phyloP scores from a whole-genome alignment of 2,888 invertebrate genomes.

The Petrolisthes cinctipes region DNA sequence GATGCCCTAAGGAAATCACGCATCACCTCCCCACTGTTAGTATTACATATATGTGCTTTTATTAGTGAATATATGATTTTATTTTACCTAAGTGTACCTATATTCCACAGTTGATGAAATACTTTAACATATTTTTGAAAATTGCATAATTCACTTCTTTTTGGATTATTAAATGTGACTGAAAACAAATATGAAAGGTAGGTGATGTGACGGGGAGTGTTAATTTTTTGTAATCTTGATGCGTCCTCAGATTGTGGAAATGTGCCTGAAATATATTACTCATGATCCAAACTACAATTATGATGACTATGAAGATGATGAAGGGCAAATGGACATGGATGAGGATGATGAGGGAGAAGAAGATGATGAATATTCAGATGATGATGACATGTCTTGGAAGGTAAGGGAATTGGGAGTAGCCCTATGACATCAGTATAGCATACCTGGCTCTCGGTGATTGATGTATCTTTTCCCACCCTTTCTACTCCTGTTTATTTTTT shows the following conservation, averaged over 20 bases:
- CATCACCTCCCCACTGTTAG: constrained; percentile 86
- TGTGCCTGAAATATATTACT: constrained; percentile 91
- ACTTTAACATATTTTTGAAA: too few relatives aligned
- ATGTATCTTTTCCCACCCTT: neutral
- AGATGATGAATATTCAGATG: constrained; percentile 97
- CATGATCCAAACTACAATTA: constrained; percentile 99
- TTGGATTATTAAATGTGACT: constrained; percentile 75
- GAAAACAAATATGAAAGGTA: too few relatives aligned
- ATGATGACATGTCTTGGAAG: constrained; percentile 99
- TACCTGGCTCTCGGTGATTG: neutral
- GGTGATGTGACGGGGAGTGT: too few relatives aligned
- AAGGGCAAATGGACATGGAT: constrained; percentile 71
- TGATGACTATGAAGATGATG: constrained; percentile 82
- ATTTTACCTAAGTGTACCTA: neutral
- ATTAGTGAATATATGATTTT: neutral
- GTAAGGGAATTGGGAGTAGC: constrained; percentile 70
- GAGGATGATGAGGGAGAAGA: constrained; percentile 75
- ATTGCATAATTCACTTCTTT: constrained; percentile 53
- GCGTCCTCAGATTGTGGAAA: constrained; percentile 73
- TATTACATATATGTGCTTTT: constrained; percentile 15
- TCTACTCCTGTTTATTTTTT: too few relatives aligned
- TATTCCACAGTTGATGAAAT: neutral
- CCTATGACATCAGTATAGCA: neutral
- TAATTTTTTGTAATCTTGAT: too few relatives aligned
- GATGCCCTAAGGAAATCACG: constrained; percentile 96